phyloP scores from a whole-genome alignment of 2,113 vertebrate species.

The Cariama cristata region DNA sequence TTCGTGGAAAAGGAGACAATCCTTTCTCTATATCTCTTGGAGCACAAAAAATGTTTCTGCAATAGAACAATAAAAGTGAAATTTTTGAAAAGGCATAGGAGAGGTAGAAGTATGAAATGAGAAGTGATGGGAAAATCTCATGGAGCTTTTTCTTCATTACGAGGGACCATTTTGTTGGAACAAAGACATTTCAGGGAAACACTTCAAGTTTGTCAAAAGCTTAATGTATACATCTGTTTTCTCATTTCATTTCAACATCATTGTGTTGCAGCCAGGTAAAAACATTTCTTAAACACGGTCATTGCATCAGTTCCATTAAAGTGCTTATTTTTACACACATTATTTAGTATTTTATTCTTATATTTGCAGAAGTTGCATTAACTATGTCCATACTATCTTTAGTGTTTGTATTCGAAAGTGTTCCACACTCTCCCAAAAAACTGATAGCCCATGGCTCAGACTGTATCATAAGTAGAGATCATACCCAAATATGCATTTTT shows the following conservation, averaged over 20 bases:
- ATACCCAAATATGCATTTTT: neutral
- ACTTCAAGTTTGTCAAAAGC: neutral
- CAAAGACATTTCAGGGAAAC: neutral
- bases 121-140: neutral
- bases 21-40: neutral
- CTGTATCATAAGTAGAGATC: neutral
- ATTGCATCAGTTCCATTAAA: neutral
- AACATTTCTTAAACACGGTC: neutral
- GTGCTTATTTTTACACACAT: neutral
- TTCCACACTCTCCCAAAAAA: neutral
- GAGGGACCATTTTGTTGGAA: neutral
- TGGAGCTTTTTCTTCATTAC: neutral
- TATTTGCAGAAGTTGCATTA: neutral
- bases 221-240: neutral
- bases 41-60: neutral
- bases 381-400: neutral
- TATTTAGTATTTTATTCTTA: neutral
- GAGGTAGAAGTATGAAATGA: neutral
- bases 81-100: neutral
- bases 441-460: neutral
- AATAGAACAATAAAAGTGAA: neutral
- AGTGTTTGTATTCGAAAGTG: neutral
- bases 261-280: neutral
- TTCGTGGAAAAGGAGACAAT: neutral
- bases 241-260: neutral